Evolutionary conservation across 1,140 invertebrate genomes (phyloP).

Genomic region (Calephelis virginiensis): DNA sequence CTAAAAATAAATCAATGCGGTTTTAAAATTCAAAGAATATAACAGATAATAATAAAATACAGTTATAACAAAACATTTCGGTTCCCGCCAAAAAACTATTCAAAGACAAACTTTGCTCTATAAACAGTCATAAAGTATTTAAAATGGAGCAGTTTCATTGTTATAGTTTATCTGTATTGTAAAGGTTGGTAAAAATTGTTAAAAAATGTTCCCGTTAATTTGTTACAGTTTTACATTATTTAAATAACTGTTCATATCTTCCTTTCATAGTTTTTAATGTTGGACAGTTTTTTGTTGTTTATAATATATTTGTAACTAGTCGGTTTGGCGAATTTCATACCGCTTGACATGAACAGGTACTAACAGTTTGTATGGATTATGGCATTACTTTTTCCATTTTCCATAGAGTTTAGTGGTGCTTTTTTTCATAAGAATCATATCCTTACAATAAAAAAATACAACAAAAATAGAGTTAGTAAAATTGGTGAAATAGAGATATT

Average conservation of each 20-base stretch:
- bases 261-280: background rate
- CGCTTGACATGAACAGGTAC: background rate
- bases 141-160: constrained; percentile 55
- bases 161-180: constrained; percentile 26
- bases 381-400: too few relatives aligned
- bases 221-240: constrained; percentile 52
- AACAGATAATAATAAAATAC: background rate
- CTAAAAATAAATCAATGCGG: background rate
- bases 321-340: background rate
- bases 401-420: too few relatives aligned
- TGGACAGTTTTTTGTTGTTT: background rate
- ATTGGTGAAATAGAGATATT: too few relatives aligned
- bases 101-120: constrained; percentile 14
- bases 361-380: too few relatives aligned
- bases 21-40: background rate
- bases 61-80: constrained; percentile 1
- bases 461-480: too few relatives aligned
- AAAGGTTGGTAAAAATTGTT: constrained; percentile 18
- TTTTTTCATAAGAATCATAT: too few relatives aligned
- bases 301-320: background rate
- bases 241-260: constrained; percentile 33
- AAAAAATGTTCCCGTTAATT: constrained; percentile 46
- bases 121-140: constrained; percentile 30
- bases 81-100: constrained; percentile 6
- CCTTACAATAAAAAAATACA: too few relatives aligned